Percentiles rank a stretch among this genome's conserved stretches.
phyloP scores from a whole-genome alignment of 2,888 invertebrate genomes.

The Thecocarcelia acutangulata region DNA sequence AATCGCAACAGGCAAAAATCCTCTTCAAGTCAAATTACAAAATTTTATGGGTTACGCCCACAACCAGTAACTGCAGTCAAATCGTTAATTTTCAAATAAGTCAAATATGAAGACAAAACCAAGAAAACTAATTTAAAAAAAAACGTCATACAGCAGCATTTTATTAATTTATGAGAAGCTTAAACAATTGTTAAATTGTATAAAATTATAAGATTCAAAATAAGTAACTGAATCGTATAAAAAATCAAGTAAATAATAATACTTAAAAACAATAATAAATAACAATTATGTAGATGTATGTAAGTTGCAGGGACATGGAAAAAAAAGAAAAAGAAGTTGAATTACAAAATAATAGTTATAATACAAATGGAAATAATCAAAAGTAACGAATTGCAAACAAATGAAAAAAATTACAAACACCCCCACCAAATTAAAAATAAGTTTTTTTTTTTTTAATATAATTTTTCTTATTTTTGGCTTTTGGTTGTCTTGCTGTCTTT shows the following conservation, averaged over 20 bases:
- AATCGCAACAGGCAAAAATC: slow-evolving; percentile 41
- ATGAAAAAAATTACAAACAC: slow-evolving; percentile 48
- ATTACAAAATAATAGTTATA: slow-evolving; percentile 63
- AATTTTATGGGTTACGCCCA: slow-evolving; percentile 61
- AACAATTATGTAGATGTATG: slow-evolving; percentile 61
- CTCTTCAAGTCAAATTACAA: slow-evolving; percentile 68
- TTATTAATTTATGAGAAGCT: slow-evolving; percentile 69
- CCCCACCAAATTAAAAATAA: slow-evolving; percentile 44
- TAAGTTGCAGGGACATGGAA: slow-evolving; percentile 12
- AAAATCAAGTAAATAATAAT: slow-evolving; percentile 35
- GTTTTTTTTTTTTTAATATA: slow-evolving; percentile 25
- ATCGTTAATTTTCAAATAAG: slow-evolving; percentile 56
- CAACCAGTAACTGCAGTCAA: slow-evolving; percentile 46
- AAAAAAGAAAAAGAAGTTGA: slow-evolving; percentile 20
- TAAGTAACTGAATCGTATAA: slow-evolving; percentile 25
- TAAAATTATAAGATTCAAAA: slow-evolving; percentile 57
- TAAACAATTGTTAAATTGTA: slow-evolving; percentile 68
- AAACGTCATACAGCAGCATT: slow-evolving; percentile 64
- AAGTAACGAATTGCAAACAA: slow-evolving; percentile 57
- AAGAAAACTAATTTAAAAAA: slow-evolving; percentile 15
- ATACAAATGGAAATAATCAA: slow-evolving; percentile 65
- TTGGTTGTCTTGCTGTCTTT: slow-evolving; percentile 28
- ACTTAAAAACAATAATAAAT: slow-evolving; percentile 63
- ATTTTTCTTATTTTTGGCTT: slow-evolving; percentile 12
- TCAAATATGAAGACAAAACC: slow-evolving; percentile 46